Conservation (phyloP, 2,888 invertebrate species). For the Synanthedon vespiformis region DNA sequence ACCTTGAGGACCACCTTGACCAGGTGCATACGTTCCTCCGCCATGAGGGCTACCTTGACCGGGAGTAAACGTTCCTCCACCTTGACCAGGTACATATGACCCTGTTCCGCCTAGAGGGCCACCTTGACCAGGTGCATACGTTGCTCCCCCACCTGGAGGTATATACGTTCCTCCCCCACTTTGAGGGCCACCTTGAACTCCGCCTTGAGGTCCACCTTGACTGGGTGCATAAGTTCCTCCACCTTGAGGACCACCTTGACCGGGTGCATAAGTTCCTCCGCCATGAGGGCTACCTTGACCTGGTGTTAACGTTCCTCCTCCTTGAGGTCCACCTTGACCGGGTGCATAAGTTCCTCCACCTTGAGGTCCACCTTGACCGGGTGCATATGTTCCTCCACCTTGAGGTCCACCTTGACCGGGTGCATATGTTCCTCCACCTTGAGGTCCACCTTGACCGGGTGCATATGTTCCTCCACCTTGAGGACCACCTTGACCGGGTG, state of each 20-base stretch:
- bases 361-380: constrained; percentile 4
- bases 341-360: neutral
- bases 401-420: constrained; percentile 3
- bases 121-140: neutral
- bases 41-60: neutral
- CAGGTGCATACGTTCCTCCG: neutral
- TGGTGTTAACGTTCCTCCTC: constrained; percentile 2
- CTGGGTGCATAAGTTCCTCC: constrained; percentile 12
- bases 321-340: constrained; percentile 6
- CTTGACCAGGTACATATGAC: neutral
- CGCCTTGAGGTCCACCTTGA: constrained; percentile 6
- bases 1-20: constrained; percentile 1
- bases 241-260: neutral
- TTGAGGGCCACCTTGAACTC: constrained; percentile 4
- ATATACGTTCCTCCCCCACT: constrained; percentile 6
- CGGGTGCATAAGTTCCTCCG: neutral
- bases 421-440: constrained; percentile 1
- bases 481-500: neutral
- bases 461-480: neutral
- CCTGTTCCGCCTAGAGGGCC: neutral
- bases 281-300: neutral
- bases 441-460: neutral
- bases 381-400: constrained; percentile 3
- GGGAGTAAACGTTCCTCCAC: neutral
- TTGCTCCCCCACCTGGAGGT: neutral